A percentile compares a stretch with the other conserved stretches of the same genome.
phyloP scores from a whole-genome alignment of 2,888 invertebrate species.

The Lasiommata megera region DNA sequence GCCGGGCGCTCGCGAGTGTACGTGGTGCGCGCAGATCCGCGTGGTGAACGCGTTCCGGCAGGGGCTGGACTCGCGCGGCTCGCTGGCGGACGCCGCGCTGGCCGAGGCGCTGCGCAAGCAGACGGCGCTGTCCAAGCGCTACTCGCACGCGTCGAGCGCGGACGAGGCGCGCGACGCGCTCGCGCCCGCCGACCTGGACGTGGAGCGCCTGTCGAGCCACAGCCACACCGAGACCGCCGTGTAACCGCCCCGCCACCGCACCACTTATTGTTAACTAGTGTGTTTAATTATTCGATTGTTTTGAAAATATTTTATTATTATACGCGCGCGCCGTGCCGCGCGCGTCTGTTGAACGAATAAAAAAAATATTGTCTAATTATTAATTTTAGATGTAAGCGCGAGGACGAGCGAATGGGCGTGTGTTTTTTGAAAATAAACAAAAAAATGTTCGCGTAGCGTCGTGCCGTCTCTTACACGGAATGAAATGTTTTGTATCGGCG shows the following conservation, averaged over 20 bases:
- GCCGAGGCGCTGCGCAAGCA: slow-evolving; percentile 97
- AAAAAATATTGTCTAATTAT: slow-evolving; percentile 80
- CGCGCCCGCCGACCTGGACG: slow-evolving; percentile 95
- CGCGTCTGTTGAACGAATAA: slow-evolving; percentile 81
- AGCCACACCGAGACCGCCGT: slow-evolving; percentile 97
- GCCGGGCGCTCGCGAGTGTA: slow-evolving; percentile 32
- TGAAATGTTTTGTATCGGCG: slow-evolving; percentile 78
- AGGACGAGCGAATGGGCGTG: slow-evolving; percentile 78
- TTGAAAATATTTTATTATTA: slow-evolving; percentile 81
- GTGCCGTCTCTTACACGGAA: slow-evolving; percentile 78
- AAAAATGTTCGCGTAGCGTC: slow-evolving; percentile 75
- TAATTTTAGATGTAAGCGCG: slow-evolving; percentile 81
- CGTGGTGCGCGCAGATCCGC: slow-evolving; percentile 91
- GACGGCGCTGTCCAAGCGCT: slow-evolving; percentile 94
- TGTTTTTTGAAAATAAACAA: slow-evolving; percentile 74
- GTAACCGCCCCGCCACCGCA: slow-evolving; percentile 72
- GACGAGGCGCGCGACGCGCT: slow-evolving; percentile 94
- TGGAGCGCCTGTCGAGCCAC: slow-evolving; percentile 95
- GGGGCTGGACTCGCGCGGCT: slow-evolving; percentile 98
- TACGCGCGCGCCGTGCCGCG: slow-evolving; percentile 73
- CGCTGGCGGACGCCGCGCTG: slow-evolving; percentile 94
- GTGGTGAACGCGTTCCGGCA: slow-evolving; percentile 99
- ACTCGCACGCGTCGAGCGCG: slow-evolving; percentile 93
- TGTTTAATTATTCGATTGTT: slow-evolving; percentile 82
- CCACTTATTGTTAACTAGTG: slow-evolving; percentile 80